Conservation (phyloP, 1,140 invertebrate species). For the Anadara kagoshimensis region DNA sequence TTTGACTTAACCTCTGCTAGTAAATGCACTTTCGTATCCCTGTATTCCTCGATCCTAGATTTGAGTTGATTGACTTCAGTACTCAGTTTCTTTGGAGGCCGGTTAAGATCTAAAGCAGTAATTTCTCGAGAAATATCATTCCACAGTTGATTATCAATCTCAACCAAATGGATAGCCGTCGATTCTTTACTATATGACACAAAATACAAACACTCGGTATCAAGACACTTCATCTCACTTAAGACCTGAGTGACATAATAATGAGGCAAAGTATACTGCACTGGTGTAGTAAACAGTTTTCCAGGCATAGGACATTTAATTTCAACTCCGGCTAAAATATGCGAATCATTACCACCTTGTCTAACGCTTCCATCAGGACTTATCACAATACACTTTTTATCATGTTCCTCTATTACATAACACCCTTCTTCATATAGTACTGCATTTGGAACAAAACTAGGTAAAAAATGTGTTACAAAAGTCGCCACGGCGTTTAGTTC, state of each 20-base stretch:
- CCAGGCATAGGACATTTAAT: slow-evolving; percentile 35
- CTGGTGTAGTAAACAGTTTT: slow-evolving; percentile 17
- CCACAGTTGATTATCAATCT: slow-evolving; percentile 11
- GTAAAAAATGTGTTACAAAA: slow-evolving; percentile 17
- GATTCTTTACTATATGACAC: slow-evolving; percentile 23
- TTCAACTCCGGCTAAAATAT: slow-evolving; percentile 19
- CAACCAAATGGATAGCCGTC: slow-evolving; percentile 1
- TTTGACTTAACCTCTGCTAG: slow-evolving; percentile 18
- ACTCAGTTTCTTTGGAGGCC: slow-evolving; percentile 14
- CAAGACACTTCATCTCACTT: slow-evolving; percentile 28
- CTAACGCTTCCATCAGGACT: slow-evolving; percentile 28
- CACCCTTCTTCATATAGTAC: slow-evolving; percentile 26
- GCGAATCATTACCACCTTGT: background rate
- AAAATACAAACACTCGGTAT: slow-evolving; percentile 17
- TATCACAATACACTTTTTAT: background rate
- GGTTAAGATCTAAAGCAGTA: background rate
- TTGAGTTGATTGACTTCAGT: background rate
- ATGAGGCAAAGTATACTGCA: slow-evolving; percentile 26
- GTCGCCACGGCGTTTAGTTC: slow-evolving; percentile 21
- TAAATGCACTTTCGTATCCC: slow-evolving; percentile 19
- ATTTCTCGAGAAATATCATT: slow-evolving; percentile 9
- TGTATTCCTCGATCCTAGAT: slow-evolving; percentile 10
- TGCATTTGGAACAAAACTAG: slow-evolving; percentile 4
- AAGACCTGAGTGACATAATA: slow-evolving; percentile 31
- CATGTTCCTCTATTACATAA: background rate